Evolutionary conservation across 2,797 vertebrate genomes (phyloP).

Genomic region (Manis crassicaudata): DNA sequence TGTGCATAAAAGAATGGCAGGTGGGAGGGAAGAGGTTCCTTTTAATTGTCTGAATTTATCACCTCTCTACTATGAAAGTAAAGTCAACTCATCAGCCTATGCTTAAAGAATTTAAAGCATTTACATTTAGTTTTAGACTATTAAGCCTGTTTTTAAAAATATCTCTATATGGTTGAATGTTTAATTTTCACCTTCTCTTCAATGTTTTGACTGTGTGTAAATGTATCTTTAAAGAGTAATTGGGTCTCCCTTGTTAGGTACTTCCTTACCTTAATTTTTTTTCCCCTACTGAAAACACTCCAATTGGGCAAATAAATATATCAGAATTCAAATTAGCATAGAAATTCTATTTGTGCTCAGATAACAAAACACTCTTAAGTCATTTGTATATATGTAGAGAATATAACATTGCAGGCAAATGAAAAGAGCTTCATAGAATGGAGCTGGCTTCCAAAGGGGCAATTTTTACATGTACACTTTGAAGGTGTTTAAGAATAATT

Average conservation of each 20-base stretch:
- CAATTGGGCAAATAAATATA: constrained; percentile 52
- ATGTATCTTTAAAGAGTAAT: constrained; percentile 60
- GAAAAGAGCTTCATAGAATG: not conserved
- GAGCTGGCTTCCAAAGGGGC: constrained; percentile 1
- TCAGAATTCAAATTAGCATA: constrained; percentile 57
- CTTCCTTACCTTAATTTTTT: constrained; percentile 28
- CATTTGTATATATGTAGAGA: not conserved
- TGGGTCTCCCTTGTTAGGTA: constrained; percentile 28
- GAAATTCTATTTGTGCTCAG: constrained; percentile 61
- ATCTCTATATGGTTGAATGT: not conserved
- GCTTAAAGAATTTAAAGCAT: constrained; percentile 54
- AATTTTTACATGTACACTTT: not conserved
- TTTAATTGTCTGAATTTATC: constrained; percentile 31
- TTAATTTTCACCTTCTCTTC: constrained; percentile 61
- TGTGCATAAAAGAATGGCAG: not conserved
- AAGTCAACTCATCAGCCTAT: constrained; percentile 35
- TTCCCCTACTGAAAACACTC: constrained; percentile 15
- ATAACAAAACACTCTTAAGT: constrained; percentile 60
- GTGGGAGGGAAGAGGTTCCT: not conserved
- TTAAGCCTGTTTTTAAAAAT: constrained; percentile 11
- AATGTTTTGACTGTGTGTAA: constrained; percentile 57
- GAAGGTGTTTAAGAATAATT: constrained; percentile 49
- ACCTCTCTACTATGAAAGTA: not conserved
- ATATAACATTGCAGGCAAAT: not conserved
- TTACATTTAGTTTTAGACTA: constrained; percentile 39